Conservation (phyloP, 2,888 invertebrate genomes). For the Polydesmus complanatus region DNA sequence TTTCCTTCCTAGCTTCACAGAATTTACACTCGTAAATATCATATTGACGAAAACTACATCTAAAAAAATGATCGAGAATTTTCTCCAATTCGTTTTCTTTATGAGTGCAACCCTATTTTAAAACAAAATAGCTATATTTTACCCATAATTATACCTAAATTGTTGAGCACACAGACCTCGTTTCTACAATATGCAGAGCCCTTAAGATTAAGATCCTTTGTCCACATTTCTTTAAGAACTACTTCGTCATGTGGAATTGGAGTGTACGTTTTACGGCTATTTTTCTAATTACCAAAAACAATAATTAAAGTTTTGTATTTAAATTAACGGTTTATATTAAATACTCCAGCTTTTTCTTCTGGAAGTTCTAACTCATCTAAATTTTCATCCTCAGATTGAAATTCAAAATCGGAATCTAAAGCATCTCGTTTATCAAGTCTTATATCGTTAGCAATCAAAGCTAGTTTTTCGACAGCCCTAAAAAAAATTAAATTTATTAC, state of each 20-base stretch:
- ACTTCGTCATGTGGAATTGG: not conserved
- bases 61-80: not conserved
- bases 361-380: not conserved
- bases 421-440: not conserved
- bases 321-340: not conserved
- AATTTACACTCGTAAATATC: not conserved
- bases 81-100: not conserved
- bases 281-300: not conserved
- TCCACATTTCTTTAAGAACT: not conserved
- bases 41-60: not conserved
- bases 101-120: not conserved
- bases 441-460: not conserved
- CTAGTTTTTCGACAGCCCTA: conserved; percentile 4
- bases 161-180: not conserved
- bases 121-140: not conserved
- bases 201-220: not conserved
- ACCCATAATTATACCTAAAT: not conserved
- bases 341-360: not conserved
- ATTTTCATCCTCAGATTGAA: not conserved
- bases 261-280: not conserved
- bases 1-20: not conserved
- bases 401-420: conserved; percentile 5
- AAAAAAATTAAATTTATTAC: not conserved
- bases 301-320: not conserved
- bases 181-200: not conserved